Evolutionary conservation across 2,113 vertebrate species (phyloP), one percentile per base, ranked within the genome.

Genomic region (Actenoides lindsayi): DNA sequence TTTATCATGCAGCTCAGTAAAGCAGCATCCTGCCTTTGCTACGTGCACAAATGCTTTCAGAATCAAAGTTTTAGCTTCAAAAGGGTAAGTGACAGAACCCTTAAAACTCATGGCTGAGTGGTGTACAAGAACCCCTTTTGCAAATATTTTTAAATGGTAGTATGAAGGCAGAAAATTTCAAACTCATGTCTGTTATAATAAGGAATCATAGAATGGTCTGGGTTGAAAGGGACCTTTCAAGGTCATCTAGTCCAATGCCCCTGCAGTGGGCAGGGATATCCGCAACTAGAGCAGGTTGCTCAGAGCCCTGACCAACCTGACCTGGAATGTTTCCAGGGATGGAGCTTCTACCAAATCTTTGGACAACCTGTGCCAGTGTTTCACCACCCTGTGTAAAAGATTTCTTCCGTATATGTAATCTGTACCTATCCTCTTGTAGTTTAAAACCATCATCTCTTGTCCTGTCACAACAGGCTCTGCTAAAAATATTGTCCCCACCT

Each of bases 111-210:
- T 31, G n/a, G 23, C 35, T 59, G 39, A 89, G 91, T 56, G 51
- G 56, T 59, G 69, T 83, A 78, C 77, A 53, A 50, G 59, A 77
- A 65, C 30, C 21, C 51, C 68, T 87, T 65, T 82, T 51, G 41
- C 19, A 56, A 77, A 28, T 93, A 88, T 31, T 88, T 90, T 80
- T n/a, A 78, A 87, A 44, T 79, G 16, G 53, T 78, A 20, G 9
- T 24, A 74, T 68, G 82, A 88, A 81, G 74, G 86, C n/a, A 95
- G 60, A 31, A 65, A 33, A 84, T 90, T 95, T 77, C 70, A 95
- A 68, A 28, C 28, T 42, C 53, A 42, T 62, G 30, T 51, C 41
- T 28, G 13, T 50, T 35, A 16, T 28, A 33, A 46, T 30, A 33
- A 56, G 54, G 30, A 56, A 56, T 33, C 30, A 56, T 19, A 16